Conservation (phyloP, 1,140 invertebrate genomes). For the Archivesica marissinica region DNA sequence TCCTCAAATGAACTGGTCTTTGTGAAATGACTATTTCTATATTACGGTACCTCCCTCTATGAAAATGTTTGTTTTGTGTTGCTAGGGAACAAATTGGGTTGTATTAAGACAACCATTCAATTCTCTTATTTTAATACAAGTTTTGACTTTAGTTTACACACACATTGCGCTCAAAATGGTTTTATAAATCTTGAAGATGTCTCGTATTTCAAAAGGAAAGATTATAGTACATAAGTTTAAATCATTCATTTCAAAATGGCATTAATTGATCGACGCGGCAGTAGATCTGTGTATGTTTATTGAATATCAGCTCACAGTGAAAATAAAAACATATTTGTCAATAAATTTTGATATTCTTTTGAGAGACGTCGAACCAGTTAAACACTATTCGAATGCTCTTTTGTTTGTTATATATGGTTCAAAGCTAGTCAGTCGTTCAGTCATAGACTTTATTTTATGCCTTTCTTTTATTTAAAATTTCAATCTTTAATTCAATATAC, state of each 20-base stretch:
- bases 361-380: conserved; percentile 12
- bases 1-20: no score
- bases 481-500: not conserved
- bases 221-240: not conserved
- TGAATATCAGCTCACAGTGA: not conserved
- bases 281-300: not conserved
- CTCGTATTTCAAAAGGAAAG: conserved; percentile 1
- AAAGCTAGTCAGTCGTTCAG: not conserved
- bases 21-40: no score
- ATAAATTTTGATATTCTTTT: conserved; percentile 10
- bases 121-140: not conserved
- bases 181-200: not conserved
- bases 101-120: no score
- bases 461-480: conserved; percentile 5
- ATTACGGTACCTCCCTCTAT: no score
- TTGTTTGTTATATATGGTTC: conserved; percentile 8
- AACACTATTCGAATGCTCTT: not conserved
- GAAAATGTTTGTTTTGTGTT: no score
- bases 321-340: not conserved
- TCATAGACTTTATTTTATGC: not conserved
- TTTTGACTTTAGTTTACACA: not conserved
- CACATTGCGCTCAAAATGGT: no score
- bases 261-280: conserved; percentile 14
- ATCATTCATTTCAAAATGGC: conserved; percentile 1
- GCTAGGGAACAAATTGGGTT: no score